Evolutionary conservation across 2,888 invertebrate genomes (phyloP).

Genomic region (Crocallis elinguaria): DNA sequence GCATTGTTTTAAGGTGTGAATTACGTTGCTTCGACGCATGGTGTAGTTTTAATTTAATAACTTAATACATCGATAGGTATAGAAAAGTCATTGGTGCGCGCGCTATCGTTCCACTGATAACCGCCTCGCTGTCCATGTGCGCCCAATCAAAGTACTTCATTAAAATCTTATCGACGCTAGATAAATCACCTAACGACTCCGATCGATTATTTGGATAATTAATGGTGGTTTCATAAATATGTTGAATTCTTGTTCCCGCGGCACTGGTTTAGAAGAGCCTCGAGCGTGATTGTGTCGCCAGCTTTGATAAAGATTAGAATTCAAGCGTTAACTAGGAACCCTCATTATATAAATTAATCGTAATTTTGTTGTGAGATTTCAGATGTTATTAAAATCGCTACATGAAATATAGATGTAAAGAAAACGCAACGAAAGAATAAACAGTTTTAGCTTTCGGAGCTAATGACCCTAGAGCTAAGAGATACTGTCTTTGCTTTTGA

Average conservation of each 20-base stretch:
- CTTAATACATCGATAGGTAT: slow-evolving; percentile 79
- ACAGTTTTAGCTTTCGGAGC: too few species aligned
- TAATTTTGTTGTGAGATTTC: slow-evolving; percentile 13
- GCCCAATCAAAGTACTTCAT: slow-evolving; percentile 85
- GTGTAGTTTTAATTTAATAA: slow-evolving; percentile 82
- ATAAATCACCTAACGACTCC: slow-evolving; percentile 83
- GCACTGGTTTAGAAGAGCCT: slow-evolving; percentile 58
- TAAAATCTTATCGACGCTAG: slow-evolving; percentile 84
- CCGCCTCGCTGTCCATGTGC: slow-evolving; percentile 72
- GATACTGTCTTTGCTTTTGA: too few species aligned
- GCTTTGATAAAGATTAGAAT: slow-evolving; percentile 38
- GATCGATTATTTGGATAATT: slow-evolving; percentile 84
- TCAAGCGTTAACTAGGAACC: slow-evolving; percentile 38
- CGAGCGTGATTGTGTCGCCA: slow-evolving; percentile 53
- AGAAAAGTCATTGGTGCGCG: slow-evolving; percentile 73
- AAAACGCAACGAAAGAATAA: too few species aligned
- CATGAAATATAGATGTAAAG: too few species aligned
- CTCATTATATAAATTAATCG: slow-evolving; percentile 30
- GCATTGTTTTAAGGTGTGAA: slow-evolving; percentile 51
- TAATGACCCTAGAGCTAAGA: too few species aligned
- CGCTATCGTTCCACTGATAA: slow-evolving; percentile 76
- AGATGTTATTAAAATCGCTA: background rate
- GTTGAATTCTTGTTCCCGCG: slow-evolving; percentile 69
- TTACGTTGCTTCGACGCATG: slow-evolving; percentile 37
- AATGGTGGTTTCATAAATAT: slow-evolving; percentile 79